phyloP scores from a whole-genome alignment of 2,888 invertebrate species.

The Lordiphosa andalusiaca region DNA sequence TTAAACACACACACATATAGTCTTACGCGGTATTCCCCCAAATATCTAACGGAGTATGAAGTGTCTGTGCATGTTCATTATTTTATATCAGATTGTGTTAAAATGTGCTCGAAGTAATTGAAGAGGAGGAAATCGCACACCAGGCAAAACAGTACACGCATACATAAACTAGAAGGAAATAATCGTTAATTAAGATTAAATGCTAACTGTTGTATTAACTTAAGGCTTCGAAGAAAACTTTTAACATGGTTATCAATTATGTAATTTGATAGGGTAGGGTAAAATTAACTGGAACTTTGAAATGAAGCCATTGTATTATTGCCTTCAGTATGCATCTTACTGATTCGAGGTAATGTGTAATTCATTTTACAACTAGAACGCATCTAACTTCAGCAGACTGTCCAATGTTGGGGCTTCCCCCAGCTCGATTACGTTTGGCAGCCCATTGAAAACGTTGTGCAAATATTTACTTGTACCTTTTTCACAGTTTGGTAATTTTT shows the following conservation, averaged over 20 bases:
- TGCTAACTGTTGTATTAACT: conserved; percentile 59
- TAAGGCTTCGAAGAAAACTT: conserved; percentile 52
- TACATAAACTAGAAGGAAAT: conserved; percentile 33
- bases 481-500: conserved; percentile 28
- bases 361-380: conserved; percentile 21
- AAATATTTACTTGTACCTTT: conserved; percentile 8
- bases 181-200: conserved; percentile 61
- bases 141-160: conserved; percentile 22
- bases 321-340: conserved; percentile 34
- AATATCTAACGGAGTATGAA: conserved; percentile 49
- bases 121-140: conserved; percentile 21
- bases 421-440: conserved; percentile 6
- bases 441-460: conserved; percentile 1
- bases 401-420: conserved; percentile 15
- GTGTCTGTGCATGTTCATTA: conserved; percentile 52
- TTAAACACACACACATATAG: conserved; percentile 35
- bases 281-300: conserved; percentile 35
- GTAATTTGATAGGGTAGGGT: conserved; percentile 53
- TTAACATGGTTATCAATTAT: conserved; percentile 62
- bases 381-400: conserved; percentile 21
- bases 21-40: conserved; percentile 57
- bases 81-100: conserved; percentile 44
- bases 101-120: conserved; percentile 49
- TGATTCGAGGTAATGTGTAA: conserved; percentile 28
- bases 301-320: conserved; percentile 37